Evolutionary conservation across 2,888 invertebrate genomes (phyloP).

Genomic region (Galeopsomyia nigrocyanea): DNA sequence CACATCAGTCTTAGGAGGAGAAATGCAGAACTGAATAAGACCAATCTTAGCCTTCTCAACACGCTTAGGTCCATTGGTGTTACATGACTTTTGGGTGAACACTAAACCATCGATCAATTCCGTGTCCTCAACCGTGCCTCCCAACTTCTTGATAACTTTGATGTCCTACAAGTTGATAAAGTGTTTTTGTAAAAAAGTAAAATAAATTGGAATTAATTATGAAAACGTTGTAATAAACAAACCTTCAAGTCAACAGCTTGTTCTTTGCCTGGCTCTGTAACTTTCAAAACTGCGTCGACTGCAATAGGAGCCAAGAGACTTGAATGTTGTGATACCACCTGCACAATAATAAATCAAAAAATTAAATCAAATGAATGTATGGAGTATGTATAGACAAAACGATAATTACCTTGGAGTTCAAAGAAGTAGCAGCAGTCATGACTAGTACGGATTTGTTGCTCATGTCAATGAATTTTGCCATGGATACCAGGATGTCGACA

Average conservation of each 20-base stretch:
- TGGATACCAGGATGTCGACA: slow-evolving; percentile 82
- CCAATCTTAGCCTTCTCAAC: slow-evolving; percentile 99
- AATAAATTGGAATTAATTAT: too few relatives aligned
- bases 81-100: slow-evolving; percentile 89
- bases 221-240: slow-evolving; percentile 39
- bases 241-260: slow-evolving; percentile 87
- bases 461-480: slow-evolving; percentile 90
- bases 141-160: slow-evolving; percentile 96
- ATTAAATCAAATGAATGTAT: background rate
- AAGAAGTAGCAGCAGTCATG: slow-evolving; percentile 96
- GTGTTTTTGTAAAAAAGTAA: background rate
- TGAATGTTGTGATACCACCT: slow-evolving; percentile 98
- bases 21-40: slow-evolving; percentile 99
- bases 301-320: slow-evolving; percentile 96
- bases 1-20: slow-evolving; percentile 98
- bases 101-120: slow-evolving; percentile 96
- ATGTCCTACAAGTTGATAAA: slow-evolving; percentile 76
- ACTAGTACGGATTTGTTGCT: slow-evolving; percentile 88
- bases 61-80: slow-evolving; percentile 91
- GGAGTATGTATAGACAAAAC: background rate
- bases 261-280: slow-evolving; percentile 80
- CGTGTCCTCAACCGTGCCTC: slow-evolving; percentile 98
- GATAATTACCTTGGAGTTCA: slow-evolving; percentile 88
- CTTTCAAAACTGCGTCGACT: slow-evolving; percentile 94
- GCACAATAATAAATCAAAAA: background rate